Percentiles rank a stretch among this genome's conserved stretches.
These are phyloP conservation scores for Aptenodytes patagonicus DNA, from an alignment of 2,113 vertebrate genomes.

Conservation along the genomic window DNA sequence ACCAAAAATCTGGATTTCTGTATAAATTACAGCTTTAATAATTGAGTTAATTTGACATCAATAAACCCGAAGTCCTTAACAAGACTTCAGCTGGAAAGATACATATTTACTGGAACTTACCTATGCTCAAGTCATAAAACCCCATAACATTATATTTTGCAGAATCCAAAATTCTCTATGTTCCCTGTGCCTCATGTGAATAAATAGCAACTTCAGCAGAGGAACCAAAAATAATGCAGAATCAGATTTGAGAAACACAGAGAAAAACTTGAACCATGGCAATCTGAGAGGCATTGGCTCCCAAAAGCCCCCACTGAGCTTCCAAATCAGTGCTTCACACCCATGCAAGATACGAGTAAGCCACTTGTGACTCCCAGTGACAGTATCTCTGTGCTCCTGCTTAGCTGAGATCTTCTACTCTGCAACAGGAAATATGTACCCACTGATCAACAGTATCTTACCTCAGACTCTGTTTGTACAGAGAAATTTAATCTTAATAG, in stretches of 20 bases:
- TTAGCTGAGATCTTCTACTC: not conserved
- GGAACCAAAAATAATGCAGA: not conserved
- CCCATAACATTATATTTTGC: not conserved
- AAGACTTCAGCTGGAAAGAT: not conserved
- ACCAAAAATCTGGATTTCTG: not conserved
- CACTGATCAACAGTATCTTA: not conserved
- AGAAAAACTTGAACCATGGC: not conserved
- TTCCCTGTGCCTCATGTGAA: not conserved
- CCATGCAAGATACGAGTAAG: not conserved
- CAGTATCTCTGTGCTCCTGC: not conserved
- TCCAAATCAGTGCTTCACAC: not conserved
- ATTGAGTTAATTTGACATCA: not conserved
- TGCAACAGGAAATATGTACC: not conserved
- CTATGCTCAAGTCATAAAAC: not conserved
- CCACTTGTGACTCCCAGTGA: not conserved
- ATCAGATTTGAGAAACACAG: not conserved
- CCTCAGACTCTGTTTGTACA: not conserved
- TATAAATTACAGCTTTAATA: not conserved
- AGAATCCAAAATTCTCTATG: not conserved
- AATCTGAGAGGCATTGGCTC: not conserved
- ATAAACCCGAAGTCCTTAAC: not conserved
- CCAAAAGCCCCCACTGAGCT: not conserved
- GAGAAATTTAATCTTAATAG: not conserved
- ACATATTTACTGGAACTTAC: not conserved
- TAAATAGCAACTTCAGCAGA: not conserved